These are phyloP conservation scores for Acanthiza pusilla DNA, from an alignment of 2,797 vertebrate genomes.

Conservation along the genomic window DNA sequence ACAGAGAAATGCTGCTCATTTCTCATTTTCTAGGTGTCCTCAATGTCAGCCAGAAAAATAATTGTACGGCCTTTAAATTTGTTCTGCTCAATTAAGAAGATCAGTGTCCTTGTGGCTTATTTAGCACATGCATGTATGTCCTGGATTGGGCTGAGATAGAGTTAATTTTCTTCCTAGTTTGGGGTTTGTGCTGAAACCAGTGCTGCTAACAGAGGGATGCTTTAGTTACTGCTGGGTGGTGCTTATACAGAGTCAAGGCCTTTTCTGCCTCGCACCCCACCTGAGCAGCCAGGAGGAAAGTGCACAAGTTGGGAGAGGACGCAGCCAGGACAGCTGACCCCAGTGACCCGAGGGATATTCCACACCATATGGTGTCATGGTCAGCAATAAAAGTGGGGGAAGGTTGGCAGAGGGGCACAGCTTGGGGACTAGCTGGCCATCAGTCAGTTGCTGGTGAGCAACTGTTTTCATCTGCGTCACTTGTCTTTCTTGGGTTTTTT, in stretches of 20 bases:
- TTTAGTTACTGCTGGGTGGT: neutral
- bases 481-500: neutral
- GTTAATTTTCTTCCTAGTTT: neutral
- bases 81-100: neutral
- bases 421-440: neutral
- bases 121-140: neutral
- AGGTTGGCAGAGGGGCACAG: fast-evolving
- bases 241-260: neutral
- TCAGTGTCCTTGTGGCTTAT: neutral
- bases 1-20: neutral
- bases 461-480: neutral
- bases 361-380: neutral
- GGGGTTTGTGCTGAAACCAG: neutral
- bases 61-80: neutral
- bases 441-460: neutral
- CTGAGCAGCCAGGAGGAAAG: neutral
- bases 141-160: neutral
- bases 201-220: neutral
- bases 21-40: neutral
- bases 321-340: neutral
- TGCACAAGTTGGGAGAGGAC: neutral
- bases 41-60: neutral
- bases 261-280: neutral
- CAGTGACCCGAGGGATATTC: neutral
- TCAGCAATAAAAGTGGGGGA: neutral